A percentile compares a stretch with the other conserved stretches of the same genome.
Evolutionary conservation across 1,140 invertebrate genomes (phyloP).

Genomic region (Conopomorpha cramerella): DNA sequence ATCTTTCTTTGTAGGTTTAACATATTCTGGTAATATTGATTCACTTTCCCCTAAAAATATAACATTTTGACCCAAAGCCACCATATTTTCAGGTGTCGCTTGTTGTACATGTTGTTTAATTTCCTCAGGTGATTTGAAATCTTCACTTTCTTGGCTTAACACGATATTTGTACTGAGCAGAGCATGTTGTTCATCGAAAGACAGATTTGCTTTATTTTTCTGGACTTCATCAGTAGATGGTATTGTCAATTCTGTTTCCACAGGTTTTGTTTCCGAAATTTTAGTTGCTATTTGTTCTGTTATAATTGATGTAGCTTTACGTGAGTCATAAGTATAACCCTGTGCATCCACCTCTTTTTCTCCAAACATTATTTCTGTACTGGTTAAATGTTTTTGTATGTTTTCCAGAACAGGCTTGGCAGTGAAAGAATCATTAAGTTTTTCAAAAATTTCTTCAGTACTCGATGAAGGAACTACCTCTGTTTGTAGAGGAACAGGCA

Average conservation of each 20-base stretch:
- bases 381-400: slow-evolving; percentile 19
- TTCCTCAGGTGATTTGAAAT: too few species aligned
- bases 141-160: slow-evolving; percentile 18
- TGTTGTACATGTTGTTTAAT: too few species aligned
- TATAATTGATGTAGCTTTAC: too few species aligned
- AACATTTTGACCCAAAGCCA: too few species aligned
- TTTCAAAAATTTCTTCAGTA: slow-evolving; percentile 13
- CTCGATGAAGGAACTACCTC: slow-evolving; percentile 21
- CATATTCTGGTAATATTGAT: slow-evolving; percentile 8
- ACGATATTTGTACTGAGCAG: slow-evolving; percentile 22
- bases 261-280: slow-evolving; percentile 13
- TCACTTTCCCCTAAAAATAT: slow-evolving; percentile 27
- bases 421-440: slow-evolving; percentile 10
- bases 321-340: too few species aligned
- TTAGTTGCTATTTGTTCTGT: slow-evolving; percentile 7
- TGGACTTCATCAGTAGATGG: slow-evolving; percentile 17
- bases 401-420: slow-evolving; percentile 13
- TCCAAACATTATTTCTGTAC: slow-evolving; percentile 15
- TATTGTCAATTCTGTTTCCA: slow-evolving; percentile 14
- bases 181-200: slow-evolving; percentile 20
- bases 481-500: too few species aligned
- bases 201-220: slow-evolving; percentile 17
- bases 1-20: too few species aligned
- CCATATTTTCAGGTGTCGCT: too few species aligned
- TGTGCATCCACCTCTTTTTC: too few species aligned